These are phyloP conservation scores for Caenorhabditis imperialis DNA, from an alignment of 2,888 invertebrate species.

Conservation along the genomic window DNA sequence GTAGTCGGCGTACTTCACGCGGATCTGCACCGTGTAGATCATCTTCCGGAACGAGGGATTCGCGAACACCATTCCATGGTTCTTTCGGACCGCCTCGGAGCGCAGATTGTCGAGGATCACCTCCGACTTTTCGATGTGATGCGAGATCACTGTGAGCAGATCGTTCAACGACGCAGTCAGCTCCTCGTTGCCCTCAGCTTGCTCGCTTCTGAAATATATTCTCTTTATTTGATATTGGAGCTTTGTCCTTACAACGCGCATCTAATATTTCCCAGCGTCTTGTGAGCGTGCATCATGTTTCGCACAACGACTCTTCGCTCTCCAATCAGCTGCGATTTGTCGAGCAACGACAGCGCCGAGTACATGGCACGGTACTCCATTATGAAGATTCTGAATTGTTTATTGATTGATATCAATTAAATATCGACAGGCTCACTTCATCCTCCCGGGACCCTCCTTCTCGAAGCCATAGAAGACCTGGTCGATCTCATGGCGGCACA, in stretches of 20 bases:
- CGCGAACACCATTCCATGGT: constrained; percentile 23
- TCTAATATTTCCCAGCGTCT: background rate
- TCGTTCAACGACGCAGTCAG: background rate
- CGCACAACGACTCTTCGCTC: constrained; percentile 32
- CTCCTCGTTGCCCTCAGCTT: background rate
- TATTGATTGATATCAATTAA: background rate
- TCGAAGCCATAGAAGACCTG: constrained; percentile 28
- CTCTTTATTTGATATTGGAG: background rate
- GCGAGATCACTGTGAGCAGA: background rate
- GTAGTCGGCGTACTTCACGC: constrained; percentile 14
- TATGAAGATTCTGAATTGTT: constrained; percentile 16
- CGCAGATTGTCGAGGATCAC: constrained; percentile 7
- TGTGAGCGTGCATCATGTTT: constrained; percentile 26
- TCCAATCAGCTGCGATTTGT: constrained; percentile 14
- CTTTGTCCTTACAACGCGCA: constrained; percentile 7
- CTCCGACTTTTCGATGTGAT: constrained; percentile 15
- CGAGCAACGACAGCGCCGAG: constrained; percentile 7
- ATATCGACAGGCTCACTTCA: constrained; percentile 5
- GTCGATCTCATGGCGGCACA: constrained; percentile 25
- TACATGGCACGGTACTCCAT: constrained; percentile 18
- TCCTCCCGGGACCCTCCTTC: background rate
- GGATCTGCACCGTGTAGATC: constrained; percentile 21
- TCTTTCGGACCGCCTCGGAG: constrained; percentile 3
- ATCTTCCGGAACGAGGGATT: constrained; percentile 18
- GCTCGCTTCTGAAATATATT: constrained; percentile 17